phyloP scores from a whole-genome alignment of 30 jellyfish, hydroid and myxozoan species.

The Nemopilema nomurai region DNA sequence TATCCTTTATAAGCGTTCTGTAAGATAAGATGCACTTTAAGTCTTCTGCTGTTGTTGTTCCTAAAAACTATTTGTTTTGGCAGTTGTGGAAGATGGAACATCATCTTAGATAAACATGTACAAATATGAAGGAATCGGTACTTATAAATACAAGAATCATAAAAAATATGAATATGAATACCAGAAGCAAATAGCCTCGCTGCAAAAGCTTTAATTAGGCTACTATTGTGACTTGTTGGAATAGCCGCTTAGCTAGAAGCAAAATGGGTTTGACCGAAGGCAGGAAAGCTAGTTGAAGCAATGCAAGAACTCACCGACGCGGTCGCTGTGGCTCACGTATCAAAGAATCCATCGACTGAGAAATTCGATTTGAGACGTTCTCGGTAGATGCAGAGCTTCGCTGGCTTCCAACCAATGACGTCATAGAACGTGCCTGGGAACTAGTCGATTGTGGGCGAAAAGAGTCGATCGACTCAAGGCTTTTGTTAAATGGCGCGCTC shows the following conservation, averaged over 20 bases:
- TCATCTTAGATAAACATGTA: no score
- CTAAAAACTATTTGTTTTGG: no score
- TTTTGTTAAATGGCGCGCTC: constrained; percentile 1
- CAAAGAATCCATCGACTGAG: constrained; percentile 36
- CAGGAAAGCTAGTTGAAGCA: background rate
- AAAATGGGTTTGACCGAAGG: no score
- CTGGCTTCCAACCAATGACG: constrained; percentile 37
- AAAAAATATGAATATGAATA: no score
- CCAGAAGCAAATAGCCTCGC: no score
- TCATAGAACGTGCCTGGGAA: constrained; percentile 25
- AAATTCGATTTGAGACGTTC: constrained; percentile 29
- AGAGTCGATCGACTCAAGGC: constrained; percentile 23
- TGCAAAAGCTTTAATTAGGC: no score
- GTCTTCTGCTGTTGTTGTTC: no score
- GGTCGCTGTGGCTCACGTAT: constrained; percentile 17
- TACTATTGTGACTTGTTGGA: no score
- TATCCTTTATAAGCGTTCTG: constrained; percentile 77
- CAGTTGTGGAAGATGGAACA: no score
- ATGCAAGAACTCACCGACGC: constrained; percentile 6
- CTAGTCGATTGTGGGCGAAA: constrained; percentile 9
- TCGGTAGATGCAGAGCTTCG: constrained; percentile 37
- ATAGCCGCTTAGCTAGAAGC: no score
- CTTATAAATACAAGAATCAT: no score
- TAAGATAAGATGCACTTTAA: background rate
- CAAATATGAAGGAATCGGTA: no score